phyloP scores from a whole-genome alignment of 37 sponge, comb jelly and placozoan species.

The Aplysina aerophoba region DNA sequence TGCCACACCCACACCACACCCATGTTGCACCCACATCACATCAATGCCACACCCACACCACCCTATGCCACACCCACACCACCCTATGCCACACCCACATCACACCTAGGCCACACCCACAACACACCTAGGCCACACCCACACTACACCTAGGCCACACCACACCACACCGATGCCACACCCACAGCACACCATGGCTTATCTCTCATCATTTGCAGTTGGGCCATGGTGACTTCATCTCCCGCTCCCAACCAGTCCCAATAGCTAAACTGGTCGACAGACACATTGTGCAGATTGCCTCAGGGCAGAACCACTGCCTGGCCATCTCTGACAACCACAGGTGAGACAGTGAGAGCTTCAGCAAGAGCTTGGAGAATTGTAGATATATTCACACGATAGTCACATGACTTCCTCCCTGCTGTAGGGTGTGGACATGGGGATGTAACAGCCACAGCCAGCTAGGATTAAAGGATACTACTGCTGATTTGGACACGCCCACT shows the following conservation, averaged over 20 bases:
- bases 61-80: too few relatives aligned
- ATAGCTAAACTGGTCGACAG: constrained; percentile 69
- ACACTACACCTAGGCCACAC: too few relatives aligned
- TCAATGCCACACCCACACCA: too few relatives aligned
- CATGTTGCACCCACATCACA: too few relatives aligned
- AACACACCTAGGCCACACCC: too few relatives aligned
- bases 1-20: too few relatives aligned
- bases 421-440: constrained; percentile 86
- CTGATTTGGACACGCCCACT: constrained; percentile 65
- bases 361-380: not conserved
- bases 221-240: constrained; percentile 77
- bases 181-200: too few relatives aligned
- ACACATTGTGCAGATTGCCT: constrained; percentile 56
- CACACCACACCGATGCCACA: too few relatives aligned
- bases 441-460: constrained; percentile 85
- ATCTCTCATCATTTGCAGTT: too few relatives aligned
- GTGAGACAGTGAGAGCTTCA: constrained; percentile 31
- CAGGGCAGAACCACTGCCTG: constrained; percentile 84
- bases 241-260: constrained; percentile 71
- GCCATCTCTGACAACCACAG: constrained; percentile 74
- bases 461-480: constrained; percentile 55
- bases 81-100: too few relatives aligned
- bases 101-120: too few relatives aligned
- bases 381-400: not conserved
- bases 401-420: not conserved